These are phyloP conservation scores for Aleiodes alternator DNA, from an alignment of 2,888 invertebrate genomes.

Conservation along the genomic window DNA sequence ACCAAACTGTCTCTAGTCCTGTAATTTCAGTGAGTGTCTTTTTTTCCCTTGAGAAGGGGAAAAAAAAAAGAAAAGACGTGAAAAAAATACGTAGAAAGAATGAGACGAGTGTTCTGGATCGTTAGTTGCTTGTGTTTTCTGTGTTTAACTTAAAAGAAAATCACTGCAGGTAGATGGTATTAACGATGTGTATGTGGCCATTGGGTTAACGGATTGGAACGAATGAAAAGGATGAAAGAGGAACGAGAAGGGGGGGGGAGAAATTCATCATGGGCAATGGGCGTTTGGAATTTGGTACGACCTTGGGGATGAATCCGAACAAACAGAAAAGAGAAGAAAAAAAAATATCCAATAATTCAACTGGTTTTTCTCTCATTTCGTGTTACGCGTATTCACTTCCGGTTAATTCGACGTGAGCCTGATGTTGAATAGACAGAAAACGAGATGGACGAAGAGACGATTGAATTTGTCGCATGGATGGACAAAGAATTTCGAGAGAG, in stretches of 20 bases:
- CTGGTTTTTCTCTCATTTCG: conserved; percentile 8
- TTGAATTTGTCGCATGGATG: conserved; percentile 41
- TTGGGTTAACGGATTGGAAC: conserved; percentile 61
- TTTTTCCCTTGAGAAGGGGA: not conserved
- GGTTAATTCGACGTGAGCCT: conserved; percentile 6
- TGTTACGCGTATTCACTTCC: conserved; percentile 25
- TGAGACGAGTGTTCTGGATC: conserved; percentile 64
- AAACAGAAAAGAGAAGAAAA: conserved; percentile 13
- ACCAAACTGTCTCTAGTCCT: conserved; percentile 4
- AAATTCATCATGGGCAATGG: conserved; percentile 37
- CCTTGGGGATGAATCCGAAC: conserved; percentile 18
- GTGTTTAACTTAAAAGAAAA: conserved; percentile 58
- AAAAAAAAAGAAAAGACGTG: not conserved
- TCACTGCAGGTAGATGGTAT: conserved; percentile 45
- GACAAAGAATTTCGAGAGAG: conserved; percentile 49
- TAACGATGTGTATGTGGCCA: conserved; percentile 47
- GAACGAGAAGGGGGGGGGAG: conserved; percentile 45
- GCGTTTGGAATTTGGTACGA: conserved; percentile 25
- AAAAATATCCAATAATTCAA: conserved; percentile 44
- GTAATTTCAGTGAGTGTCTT: not conserved
- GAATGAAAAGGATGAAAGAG: conserved; percentile 47
- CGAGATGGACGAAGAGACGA: conserved; percentile 40
- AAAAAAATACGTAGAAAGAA: conserved; percentile 40
- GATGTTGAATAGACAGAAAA: conserved; percentile 39
- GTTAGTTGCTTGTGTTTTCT: conserved; percentile 63